phyloP scores from a whole-genome alignment of 2,113 vertebrate species.

The Bubo blakistoni region DNA sequence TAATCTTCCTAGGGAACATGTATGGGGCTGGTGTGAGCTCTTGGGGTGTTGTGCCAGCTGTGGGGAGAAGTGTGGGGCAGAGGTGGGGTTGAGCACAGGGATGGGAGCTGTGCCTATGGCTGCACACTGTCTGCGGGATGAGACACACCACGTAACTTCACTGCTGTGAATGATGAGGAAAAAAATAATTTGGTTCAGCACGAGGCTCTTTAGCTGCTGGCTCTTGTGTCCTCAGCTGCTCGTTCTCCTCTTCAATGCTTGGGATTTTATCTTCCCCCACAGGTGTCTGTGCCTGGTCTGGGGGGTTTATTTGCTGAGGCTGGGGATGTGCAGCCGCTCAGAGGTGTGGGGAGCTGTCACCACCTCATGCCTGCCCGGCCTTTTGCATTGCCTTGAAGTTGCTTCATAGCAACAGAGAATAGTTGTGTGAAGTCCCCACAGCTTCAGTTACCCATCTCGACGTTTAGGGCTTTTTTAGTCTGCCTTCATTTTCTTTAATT shows the following conservation, averaged over 20 bases:
- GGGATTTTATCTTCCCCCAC: background rate
- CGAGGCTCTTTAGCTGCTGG: fast-evolving
- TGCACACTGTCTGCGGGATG: fast-evolving
- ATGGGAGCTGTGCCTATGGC: background rate
- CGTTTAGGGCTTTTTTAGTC: background rate
- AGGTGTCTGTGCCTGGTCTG: background rate
- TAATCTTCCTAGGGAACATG: fast-evolving
- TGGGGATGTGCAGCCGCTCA: fast-evolving
- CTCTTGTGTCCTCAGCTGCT: fast-evolving
- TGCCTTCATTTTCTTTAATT: background rate
- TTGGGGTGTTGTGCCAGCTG: background rate
- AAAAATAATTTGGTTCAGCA: too few relatives aligned
- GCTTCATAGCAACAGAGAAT: background rate
- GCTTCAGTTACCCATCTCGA: background rate
- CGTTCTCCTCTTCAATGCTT: fast-evolving
- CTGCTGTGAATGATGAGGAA: background rate
- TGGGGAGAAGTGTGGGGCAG: background rate
- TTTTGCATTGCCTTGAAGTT: background rate
- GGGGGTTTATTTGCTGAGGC: fast-evolving
- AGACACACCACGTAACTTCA: fast-evolving
- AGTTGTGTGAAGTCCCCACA: fast-evolving
- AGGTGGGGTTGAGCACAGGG: background rate
- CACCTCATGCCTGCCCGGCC: background rate
- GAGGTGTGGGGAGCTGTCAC: background rate
- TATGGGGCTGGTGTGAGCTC: background rate